Evolutionary conservation across 1,140 invertebrate genomes (phyloP).

Genomic region (Medauroidea extradentata): DNA sequence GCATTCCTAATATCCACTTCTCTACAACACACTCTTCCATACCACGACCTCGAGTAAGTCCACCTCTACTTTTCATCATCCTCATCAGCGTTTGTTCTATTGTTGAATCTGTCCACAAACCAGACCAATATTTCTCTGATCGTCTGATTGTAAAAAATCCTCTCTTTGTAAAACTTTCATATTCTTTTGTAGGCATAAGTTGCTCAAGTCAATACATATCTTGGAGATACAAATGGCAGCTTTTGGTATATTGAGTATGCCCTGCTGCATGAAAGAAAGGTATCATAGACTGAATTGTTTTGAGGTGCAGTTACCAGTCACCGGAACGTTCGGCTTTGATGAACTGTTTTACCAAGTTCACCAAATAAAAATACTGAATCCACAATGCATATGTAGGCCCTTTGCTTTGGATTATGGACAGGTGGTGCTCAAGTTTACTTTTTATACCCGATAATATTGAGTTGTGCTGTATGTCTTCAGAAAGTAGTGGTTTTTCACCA

Average conservation of each 20-base stretch:
- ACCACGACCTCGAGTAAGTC: slow-evolving; percentile 1
- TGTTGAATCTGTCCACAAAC: slow-evolving; percentile 3
- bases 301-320: slow-evolving; percentile 35
- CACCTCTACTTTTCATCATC: slow-evolving; percentile 5
- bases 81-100: slow-evolving; percentile 12
- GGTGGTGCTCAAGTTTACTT: too few relatives aligned
- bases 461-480: too few relatives aligned
- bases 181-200: too few relatives aligned
- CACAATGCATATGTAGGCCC: slow-evolving; percentile 41
- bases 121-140: background rate
- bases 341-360: slow-evolving; percentile 37
- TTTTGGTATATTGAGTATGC: slow-evolving; percentile 38
- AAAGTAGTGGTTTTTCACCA: too few relatives aligned
- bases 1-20: slow-evolving; percentile 4
- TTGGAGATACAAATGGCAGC: slow-evolving; percentile 31
- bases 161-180: too few relatives aligned
- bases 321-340: slow-evolving; percentile 37
- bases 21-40: background rate
- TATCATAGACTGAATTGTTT: slow-evolving; percentile 37
- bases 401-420: slow-evolving; percentile 23
- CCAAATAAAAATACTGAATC: slow-evolving; percentile 44
- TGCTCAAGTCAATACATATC: slow-evolving; percentile 8
- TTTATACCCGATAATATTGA: too few relatives aligned
- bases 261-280: slow-evolving; percentile 43
- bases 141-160: slow-evolving; percentile 8